Percentiles rank a stretch among this genome's conserved stretches.
phyloP scores from a whole-genome alignment of 2,113 vertebrate species.

The Rhegmatorhina hoffmannsi region DNA sequence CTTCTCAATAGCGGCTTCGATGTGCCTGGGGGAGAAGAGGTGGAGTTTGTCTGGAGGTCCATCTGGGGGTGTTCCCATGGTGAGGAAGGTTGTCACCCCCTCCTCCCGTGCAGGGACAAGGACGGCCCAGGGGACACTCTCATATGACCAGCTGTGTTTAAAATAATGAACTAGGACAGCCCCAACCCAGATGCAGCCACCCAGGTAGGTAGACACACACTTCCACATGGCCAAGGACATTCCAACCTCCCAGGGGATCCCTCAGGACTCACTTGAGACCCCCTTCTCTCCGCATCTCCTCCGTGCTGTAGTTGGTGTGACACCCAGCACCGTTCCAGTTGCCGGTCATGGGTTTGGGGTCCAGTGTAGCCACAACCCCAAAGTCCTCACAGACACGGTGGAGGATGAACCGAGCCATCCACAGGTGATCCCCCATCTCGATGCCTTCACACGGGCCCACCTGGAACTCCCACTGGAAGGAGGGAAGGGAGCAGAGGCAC shows the following conservation, averaged over 20 bases:
- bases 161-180: neutral
- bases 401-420: slow-evolving; percentile 85
- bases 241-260: neutral
- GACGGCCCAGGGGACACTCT: neutral
- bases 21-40: slow-evolving; percentile 50
- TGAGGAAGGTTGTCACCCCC: neutral
- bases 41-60: rapidly evolving
- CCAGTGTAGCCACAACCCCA: slow-evolving; percentile 75
- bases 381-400: slow-evolving; percentile 84
- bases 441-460: slow-evolving; percentile 80
- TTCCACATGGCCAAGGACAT: neutral
- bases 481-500: rapidly evolving
- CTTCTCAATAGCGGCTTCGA: slow-evolving; percentile 78
- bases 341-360: slow-evolving; percentile 81
- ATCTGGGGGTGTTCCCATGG: neutral
- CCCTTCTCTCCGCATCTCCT: slow-evolving; percentile 71
- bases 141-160: neutral
- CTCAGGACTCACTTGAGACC: slow-evolving; percentile 73
- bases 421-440: slow-evolving; percentile 86
- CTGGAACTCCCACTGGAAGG: slow-evolving; percentile 82
- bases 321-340: slow-evolving; percentile 77
- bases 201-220: rapidly evolving
- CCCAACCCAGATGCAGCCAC: neutral
- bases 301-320: slow-evolving; percentile 82
- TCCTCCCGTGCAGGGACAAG: neutral